Percentiles rank a stretch among this genome's conserved stretches.
Conservation (phyloP, 2,888 invertebrate species). For the Drosophila peninsularis region DNA sequence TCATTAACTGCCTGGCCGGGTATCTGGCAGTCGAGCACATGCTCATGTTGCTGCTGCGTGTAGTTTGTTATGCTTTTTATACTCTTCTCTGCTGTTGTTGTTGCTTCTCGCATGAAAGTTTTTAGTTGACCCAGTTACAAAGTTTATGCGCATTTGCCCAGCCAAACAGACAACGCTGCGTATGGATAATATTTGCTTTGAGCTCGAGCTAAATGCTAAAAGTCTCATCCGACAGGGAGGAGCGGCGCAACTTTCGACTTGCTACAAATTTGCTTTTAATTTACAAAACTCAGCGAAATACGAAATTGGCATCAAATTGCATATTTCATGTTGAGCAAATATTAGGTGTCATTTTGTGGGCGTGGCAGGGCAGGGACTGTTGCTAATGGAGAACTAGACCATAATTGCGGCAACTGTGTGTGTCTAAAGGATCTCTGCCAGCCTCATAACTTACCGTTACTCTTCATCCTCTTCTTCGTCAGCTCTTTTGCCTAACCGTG, state of each 20-base stretch:
- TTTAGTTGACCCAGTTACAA: constrained; percentile 59
- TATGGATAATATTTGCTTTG: constrained; percentile 66
- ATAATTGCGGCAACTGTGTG: constrained; percentile 43
- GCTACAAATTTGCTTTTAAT: constrained; percentile 72
- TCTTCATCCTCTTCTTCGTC: not conserved
- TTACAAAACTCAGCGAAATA: constrained; percentile 38
- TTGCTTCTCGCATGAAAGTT: constrained; percentile 33
- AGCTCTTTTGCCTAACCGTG: constrained; percentile 4
- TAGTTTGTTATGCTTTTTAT: constrained; percentile 33
- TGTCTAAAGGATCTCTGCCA: constrained; percentile 52
- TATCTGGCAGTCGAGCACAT: not conserved
- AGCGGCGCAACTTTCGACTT: constrained; percentile 36
- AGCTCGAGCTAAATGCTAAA: constrained; percentile 48
- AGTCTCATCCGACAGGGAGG: constrained; percentile 34
- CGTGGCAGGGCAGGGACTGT: not conserved
- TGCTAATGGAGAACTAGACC: constrained; percentile 53
- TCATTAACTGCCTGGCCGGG: not conserved
- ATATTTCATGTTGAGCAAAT: constrained; percentile 53
- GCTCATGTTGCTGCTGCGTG: constrained; percentile 10
- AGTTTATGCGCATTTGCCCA: constrained; percentile 57
- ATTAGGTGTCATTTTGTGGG: constrained; percentile 14
- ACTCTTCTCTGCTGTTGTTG: constrained; percentile 6
- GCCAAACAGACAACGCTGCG: constrained; percentile 64
- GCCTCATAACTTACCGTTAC: constrained; percentile 61
- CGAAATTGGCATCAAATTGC: constrained; percentile 32